Evolutionary conservation across 2,797 vertebrate genomes (phyloP).

Genomic region (Falco biarmicus): DNA sequence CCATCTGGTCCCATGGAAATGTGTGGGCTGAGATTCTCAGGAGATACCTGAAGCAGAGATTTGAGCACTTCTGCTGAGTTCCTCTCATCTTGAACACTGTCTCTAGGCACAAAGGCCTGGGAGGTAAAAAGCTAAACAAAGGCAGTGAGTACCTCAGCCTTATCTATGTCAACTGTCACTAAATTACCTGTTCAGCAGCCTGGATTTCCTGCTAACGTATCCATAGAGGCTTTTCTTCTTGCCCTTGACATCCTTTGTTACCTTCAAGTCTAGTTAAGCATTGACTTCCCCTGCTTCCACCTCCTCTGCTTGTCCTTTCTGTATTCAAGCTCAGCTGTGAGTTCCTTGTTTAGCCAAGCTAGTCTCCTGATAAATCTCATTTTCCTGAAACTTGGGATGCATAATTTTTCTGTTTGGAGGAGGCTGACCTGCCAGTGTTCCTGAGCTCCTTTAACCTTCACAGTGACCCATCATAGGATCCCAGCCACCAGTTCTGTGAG

Average conservation of each 20-base stretch:
- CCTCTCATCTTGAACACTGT: not conserved
- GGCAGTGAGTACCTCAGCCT: not conserved
- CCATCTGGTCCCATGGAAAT: no score
- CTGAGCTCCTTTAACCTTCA: not conserved
- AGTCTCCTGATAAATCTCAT: not conserved
- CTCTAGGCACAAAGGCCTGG: not conserved
- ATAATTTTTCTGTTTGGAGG: not conserved
- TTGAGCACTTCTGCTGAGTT: not conserved
- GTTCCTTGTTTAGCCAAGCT: not conserved
- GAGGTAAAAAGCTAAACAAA: not conserved
- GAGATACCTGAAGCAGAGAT: not conserved
- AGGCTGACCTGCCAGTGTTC: not conserved
- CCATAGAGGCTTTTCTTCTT: not conserved
- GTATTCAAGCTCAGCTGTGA: not conserved
- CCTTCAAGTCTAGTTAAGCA: not conserved
- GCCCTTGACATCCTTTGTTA: not conserved
- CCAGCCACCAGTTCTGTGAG: not conserved
- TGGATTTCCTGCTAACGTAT: not conserved
- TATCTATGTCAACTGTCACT: not conserved
- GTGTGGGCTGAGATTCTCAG: not conserved
- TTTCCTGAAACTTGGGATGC: not conserved
- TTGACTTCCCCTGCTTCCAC: not conserved
- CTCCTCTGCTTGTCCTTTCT: not conserved
- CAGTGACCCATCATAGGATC: no score
- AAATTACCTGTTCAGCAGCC: not conserved